Evolutionary conservation across 2,888 invertebrate species (phyloP), one percentile per base, ranked within the genome.

Genomic region (Allygus modestus): DNA sequence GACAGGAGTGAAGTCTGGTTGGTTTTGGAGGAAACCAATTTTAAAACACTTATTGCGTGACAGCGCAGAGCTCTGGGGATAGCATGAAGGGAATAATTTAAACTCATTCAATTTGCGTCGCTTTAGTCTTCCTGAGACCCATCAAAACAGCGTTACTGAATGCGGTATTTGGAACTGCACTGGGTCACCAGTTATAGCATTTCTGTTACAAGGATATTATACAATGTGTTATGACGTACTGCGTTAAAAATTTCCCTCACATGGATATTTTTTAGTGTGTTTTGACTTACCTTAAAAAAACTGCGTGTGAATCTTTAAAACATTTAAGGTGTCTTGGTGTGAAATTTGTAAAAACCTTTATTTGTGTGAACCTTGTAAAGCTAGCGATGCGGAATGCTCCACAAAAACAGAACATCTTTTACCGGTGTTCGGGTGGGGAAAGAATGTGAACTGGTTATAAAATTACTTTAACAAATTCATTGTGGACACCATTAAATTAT

Each of bases 21-120:
- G 75, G 37, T 77, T 77, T 46, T 28, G 46, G 46, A 77, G 46
- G 28, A 28, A 77, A 46, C 75, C 75, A 77, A 77, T 77, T 77
- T 77, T 46, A 77, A 77, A 43, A 77, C 43, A 73, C 73, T 77
- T 77, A 77, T 77, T 46, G 75, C 75, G 75, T 77, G 75, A 46
- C 75, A n/a, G 75, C n/a, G 73, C 37, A 26, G n/a, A 15, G 46
- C 75, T 46, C 75, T 2, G 75, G 75, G 75, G 75, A 77, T 77
- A 1, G 46, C 46, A 77, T 77, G 75, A 46, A 41, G 41, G 46
- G 46, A 77, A 77, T 77, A 77, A 77, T 77, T 77, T 77, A 28
- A 77, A 41, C 46, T 46, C 75, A 77, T 46, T 77, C 75, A 77
- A 77, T 77, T 77, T 46, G 28, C 46, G 65, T 28, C 28, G 58